These are phyloP conservation scores for Cassiopea andromeda DNA, from an alignment of 30 jellyfish, hydroid and myxozoan genomes.

Conservation along the genomic window DNA sequence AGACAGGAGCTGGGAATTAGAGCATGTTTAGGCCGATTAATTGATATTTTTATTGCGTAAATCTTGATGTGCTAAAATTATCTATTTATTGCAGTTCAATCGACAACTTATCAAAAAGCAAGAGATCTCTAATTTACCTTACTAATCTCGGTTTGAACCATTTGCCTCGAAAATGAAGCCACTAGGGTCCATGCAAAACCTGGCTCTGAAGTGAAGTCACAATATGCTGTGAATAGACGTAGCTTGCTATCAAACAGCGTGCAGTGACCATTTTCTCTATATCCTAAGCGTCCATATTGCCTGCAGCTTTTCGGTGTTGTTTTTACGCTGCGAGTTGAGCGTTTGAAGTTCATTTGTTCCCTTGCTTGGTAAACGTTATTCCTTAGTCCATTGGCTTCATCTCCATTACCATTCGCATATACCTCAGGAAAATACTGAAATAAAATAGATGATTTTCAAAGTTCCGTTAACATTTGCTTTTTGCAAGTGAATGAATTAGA, in stretches of 20 bases:
- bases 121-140: not conserved
- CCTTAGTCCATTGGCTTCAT: not conserved
- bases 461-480: too few species aligned
- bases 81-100: too few species aligned
- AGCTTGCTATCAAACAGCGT: constrained; percentile 13
- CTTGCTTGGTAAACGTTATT: not conserved
- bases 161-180: not conserved
- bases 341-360: not conserved
- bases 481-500: too few species aligned
- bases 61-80: too few species aligned
- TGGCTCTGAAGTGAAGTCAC: constrained; percentile 51
- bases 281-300: not conserved
- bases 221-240: constrained; percentile 27
- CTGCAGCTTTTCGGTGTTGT: not conserved
- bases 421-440: too few species aligned
- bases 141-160: not conserved
- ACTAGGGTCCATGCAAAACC: constrained; percentile 56
- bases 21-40: too few species aligned
- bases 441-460: too few species aligned
- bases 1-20: too few species aligned
- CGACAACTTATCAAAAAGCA: too few species aligned
- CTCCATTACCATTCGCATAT: not conserved
- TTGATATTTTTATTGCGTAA: too few species aligned
- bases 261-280: constrained; percentile 19
- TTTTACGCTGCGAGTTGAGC: not conserved